Evolutionary conservation across 1,140 invertebrate species (phyloP).

Genomic region (Dendrolimus kikuchii): DNA sequence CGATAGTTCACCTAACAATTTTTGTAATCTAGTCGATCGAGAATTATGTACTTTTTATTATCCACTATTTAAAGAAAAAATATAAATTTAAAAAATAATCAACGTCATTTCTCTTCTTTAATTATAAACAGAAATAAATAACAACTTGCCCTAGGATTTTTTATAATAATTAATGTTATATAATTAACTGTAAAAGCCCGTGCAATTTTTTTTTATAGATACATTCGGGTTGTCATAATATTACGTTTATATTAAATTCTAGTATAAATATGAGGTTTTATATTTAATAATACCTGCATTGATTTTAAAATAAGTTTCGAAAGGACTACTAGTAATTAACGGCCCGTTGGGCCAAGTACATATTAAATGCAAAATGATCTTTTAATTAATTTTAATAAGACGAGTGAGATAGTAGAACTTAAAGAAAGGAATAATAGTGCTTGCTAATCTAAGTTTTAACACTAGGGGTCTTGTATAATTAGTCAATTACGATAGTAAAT

Average conservation of each 20-base stretch:
- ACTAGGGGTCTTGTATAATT: conserved; percentile 70
- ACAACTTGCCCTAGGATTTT: conserved; percentile 68
- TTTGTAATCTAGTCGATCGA: conserved; percentile 68
- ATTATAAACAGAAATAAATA: conserved; percentile 73
- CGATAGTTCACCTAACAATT: conserved; percentile 69
- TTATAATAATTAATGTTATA: conserved; percentile 68
- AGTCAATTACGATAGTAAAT: conserved; percentile 74
- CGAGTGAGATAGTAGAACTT: conserved; percentile 50
- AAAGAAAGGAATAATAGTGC: conserved; percentile 35
- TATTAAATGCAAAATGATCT: conserved; percentile 50
- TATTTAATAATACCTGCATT: conserved; percentile 71
- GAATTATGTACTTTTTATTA: conserved; percentile 68
- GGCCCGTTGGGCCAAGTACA: conserved; percentile 29
- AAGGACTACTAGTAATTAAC: conserved; percentile 47
- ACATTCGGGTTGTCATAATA: conserved; percentile 55
- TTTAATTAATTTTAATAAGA: conserved; percentile 36
- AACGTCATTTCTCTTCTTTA: conserved; percentile 58
- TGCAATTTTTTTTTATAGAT: conserved; percentile 61
- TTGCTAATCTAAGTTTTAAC: conserved; percentile 61
- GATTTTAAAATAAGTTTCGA: conserved; percentile 65
- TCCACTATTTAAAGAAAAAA: conserved; percentile 61
- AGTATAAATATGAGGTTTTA: conserved; percentile 69
- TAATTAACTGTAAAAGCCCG: conserved; percentile 70
- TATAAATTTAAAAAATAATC: conserved; percentile 70
- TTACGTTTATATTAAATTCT: conserved; percentile 70